Evolutionary conservation across 2,888 invertebrate genomes (phyloP), one percentile per base, ranked within the genome.

Genomic region (Microchrysa polita): DNA sequence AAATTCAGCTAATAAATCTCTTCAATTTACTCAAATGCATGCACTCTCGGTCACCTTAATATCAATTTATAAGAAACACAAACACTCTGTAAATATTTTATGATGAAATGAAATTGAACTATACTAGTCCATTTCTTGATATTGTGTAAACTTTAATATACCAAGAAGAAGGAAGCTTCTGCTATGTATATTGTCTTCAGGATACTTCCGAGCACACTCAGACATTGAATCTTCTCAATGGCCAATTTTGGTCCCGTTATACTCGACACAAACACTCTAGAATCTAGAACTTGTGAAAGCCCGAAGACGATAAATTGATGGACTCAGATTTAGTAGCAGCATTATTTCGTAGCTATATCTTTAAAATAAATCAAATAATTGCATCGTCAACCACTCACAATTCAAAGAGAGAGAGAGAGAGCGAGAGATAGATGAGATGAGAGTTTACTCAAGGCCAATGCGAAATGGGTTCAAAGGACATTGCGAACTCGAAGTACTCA

Each of bases 301-400:
- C n/a, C n/a, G 48, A 12, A 48, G 10, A 48, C 27, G 48, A 48
- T n/a, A n/a, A 34, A 34, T 34, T 34, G 27, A 48, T n/a, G 48
- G 48, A 48, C 48, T 48, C 48, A 48, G 48, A 48, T 48, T 48
- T 48, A 48, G 48, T 48, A 48, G 48, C 5, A 48, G 27, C 48
- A 48, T 48, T 34, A 48, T 12, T 48, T 48, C 4, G 48, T 7
- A 48, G 48, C 12, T n/a, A 5, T 10, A 48, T 48, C 48, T 48
- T 48, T 48, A 48, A 48, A 48, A 48, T 48, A 48, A 48, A 48
- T 48, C 48, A 48, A 48, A 48, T 48, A 48, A 48, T 48, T 48
- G 48, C 48, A n/a, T 48, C 48, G 5, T 48, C 48, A 48, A n/a
- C 16, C 16, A n/a, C 48, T 48, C 48, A 48, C n/a, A n/a, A n/a